A percentile compares a stretch with the other conserved stretches of the same genome.
Conservation (phyloP, 2,888 invertebrate species). For the Tachina fera region DNA sequence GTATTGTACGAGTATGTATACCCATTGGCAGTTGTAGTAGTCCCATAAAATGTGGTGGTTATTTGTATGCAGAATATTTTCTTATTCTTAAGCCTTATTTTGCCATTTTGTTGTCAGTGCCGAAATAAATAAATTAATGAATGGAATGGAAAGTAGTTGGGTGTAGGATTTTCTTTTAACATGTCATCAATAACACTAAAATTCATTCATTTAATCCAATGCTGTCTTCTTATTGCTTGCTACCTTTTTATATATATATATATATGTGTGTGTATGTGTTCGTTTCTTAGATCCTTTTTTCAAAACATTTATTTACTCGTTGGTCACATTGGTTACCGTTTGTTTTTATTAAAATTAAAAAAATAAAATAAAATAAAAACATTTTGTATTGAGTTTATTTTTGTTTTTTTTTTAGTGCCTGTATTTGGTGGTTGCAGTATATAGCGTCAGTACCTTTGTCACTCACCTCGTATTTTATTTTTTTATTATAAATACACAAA, state of each 20-base stretch:
- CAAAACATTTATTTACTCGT: constrained; percentile 50
- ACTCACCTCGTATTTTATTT: constrained; percentile 32
- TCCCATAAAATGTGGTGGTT: constrained; percentile 15
- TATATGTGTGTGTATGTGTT: neutral
- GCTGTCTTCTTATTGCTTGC: constrained; percentile 50
- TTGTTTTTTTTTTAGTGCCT: constrained; percentile 28
- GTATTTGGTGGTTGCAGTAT: neutral
- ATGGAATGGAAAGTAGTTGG: constrained; percentile 32
- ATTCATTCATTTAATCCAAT: constrained; percentile 70
- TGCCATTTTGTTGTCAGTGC: constrained; percentile 59
- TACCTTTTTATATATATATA: constrained; percentile 13
- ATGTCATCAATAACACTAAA: constrained; percentile 78
- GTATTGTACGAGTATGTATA: constrained; percentile 1
- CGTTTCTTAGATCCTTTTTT: constrained; percentile 9
- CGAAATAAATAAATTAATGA: constrained; percentile 54
- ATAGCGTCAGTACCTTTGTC: constrained; percentile 37
- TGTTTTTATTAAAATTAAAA: constrained; percentile 70
- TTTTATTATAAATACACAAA: constrained; percentile 3
- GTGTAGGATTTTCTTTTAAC: constrained; percentile 69
- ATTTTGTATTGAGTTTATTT: constrained; percentile 43
- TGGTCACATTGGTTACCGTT: constrained; percentile 64
- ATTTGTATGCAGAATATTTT: constrained; percentile 59
- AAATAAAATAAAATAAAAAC: constrained; percentile 15
- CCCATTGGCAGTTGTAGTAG: constrained; percentile 10
- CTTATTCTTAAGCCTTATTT: constrained; percentile 66